Evolutionary conservation across 53 echinoderm and acorn worm genomes (phyloP), one percentile per base, ranked within the genome.

Genomic region (Paracentrotus lividus): DNA sequence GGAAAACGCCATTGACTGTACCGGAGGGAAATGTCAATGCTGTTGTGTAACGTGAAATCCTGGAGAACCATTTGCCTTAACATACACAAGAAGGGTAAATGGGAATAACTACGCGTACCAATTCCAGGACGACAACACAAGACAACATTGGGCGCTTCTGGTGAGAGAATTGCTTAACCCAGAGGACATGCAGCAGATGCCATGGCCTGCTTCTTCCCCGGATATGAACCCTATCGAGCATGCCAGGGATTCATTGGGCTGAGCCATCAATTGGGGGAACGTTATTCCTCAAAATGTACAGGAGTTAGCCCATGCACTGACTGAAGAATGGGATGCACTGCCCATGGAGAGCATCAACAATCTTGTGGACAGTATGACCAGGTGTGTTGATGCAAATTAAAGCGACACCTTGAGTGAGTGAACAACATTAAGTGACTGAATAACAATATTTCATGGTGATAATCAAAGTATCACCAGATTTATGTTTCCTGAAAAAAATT

Each of bases 121-220:
- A n/a, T n/a, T n/a, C n/a, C n/a, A n/a, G n/a, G 77, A 77, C 20
- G 36, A 77, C 77, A 77, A 77, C 68, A 12, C 88, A 29, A 88
- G 58, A 31, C 88, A 56, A 33, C 88, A 88, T 31, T 56, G 58
- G 88, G 88, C 56, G 6, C 3, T n/a, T 56, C 6, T 31, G 7
- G 88, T 88, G 36, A 27, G 88, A 57, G 88, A 85, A 85, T 88
- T 88, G 16, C 88, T 88, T n/a, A n/a, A n/a, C n/a, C n/a, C n/a
- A n/a, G n/a, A n/a, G n/a, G n/a, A n/a, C n/a, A n/a, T n/a, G n/a
- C 29, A 31, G 58, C 88, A 88, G 56, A n/a, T 88, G 58, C 88
- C 88, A 88, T 88, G 88, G 31, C 88, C 88, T 5, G 20, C 88
- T 88, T 88, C 5, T 23, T 88, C 88, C 27, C 88, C 88, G 2